A percentile compares a stretch with the other conserved stretches of the same genome.
Conservation (phyloP, 2,113 vertebrate genomes). For the Mystacornis crossleyi region DNA sequence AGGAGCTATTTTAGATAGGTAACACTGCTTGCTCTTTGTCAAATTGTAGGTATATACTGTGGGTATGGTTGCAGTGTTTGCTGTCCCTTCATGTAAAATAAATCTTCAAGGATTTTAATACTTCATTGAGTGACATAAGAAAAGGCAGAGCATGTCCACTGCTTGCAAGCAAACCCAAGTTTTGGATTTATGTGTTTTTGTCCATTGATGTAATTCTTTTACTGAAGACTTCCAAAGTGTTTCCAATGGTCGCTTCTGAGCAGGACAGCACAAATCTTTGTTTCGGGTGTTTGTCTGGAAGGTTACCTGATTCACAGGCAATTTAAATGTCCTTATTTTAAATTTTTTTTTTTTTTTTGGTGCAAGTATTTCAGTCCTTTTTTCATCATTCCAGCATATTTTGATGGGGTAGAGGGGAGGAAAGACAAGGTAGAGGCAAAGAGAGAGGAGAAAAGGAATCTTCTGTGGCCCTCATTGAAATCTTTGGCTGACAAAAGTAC, state of each 20-base stretch:
- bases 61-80: neutral
- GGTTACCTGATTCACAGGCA: neutral
- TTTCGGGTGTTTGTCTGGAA: neutral
- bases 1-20: neutral
- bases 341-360: neutral
- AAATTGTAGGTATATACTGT: neutral
- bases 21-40: neutral
- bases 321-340: neutral
- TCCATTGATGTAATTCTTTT: neutral
- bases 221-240: neutral
- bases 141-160: neutral
- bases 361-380: neutral
- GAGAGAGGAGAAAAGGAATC: neutral
- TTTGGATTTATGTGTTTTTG: neutral
- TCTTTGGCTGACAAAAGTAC: neutral
- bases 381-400: neutral
- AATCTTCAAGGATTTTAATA: neutral
- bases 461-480: neutral
- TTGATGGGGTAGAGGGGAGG: neutral
- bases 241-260: neutral
- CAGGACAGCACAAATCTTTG: neutral
- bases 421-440: neutral
- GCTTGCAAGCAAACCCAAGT: neutral
- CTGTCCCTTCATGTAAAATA: neutral
- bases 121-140: neutral